phyloP scores from a whole-genome alignment of 2,113 vertebrate genomes.

The Platycercus adscitus region DNA sequence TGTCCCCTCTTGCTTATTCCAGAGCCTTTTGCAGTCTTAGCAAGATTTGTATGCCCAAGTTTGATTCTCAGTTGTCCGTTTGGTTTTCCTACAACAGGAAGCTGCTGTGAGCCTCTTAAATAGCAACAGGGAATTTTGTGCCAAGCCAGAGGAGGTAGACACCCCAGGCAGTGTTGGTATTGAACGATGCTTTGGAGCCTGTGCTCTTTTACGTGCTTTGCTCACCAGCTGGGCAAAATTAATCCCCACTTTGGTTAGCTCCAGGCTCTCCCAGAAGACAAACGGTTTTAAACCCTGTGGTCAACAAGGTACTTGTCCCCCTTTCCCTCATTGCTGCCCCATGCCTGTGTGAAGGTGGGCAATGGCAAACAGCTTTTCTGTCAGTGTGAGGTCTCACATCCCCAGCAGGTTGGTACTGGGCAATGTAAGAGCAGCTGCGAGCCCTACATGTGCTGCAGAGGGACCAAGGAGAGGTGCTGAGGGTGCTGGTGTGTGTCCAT shows the following conservation, averaged over 20 bases:
- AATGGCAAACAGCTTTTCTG: neutral
- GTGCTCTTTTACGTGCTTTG: neutral
- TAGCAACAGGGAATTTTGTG: neutral
- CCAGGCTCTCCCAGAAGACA: neutral
- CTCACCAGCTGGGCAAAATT: neutral
- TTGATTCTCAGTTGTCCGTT: neutral
- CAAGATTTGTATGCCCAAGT: rapidly evolving
- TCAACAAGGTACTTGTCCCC: neutral
- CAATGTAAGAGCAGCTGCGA: rapidly evolving
- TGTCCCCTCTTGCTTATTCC: neutral
- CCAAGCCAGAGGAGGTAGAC: neutral
- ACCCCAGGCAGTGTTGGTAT: neutral
- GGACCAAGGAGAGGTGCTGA: neutral
- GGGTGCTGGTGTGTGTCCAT: neutral
- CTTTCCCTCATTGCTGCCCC: neutral
- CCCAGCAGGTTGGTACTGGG: neutral
- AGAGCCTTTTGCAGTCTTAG: rapidly evolving
- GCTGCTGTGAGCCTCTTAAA: neutral
- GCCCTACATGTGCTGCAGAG: neutral
- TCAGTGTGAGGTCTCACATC: neutral
- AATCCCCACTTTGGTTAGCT: neutral
- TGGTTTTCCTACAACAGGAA: neutral
- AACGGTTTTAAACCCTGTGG: neutral
- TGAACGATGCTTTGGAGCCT: neutral
- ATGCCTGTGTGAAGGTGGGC: neutral